Percentiles rank a stretch among this genome's conserved stretches.
These are phyloP conservation scores for Phylloscopus trochilus DNA, from an alignment of 2,113 vertebrate genomes.

Conservation along the genomic window DNA sequence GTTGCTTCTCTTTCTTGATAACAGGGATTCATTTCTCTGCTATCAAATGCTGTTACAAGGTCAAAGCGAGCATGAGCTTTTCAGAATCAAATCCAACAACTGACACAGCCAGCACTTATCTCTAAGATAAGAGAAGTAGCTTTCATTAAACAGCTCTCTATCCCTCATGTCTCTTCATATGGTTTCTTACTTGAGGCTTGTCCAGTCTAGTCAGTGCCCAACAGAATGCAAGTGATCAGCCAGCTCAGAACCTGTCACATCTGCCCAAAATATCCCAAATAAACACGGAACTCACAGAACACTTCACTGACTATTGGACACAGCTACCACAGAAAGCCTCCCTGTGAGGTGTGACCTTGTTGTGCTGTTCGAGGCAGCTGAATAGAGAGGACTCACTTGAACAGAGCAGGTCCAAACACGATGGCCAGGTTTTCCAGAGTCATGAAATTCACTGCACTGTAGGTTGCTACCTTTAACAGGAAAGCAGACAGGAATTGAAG, in stretches of 20 bases:
- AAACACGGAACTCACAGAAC: neutral
- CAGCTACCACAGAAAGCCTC: neutral
- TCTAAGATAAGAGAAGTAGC: neutral
- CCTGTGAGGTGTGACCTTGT: neutral
- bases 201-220: neutral
- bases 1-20: neutral
- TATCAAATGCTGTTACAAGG: neutral
- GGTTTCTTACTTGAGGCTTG: neutral
- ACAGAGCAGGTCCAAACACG: conserved; percentile 80
- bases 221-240: neutral
- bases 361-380: neutral
- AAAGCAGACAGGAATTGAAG: conserved; percentile 77
- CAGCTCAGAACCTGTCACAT: neutral
- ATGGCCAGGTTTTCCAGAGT: conserved; percentile 78
- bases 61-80: neutral
- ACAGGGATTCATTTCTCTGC: neutral
- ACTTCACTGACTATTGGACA: neutral
- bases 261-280: neutral
- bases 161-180: neutral
- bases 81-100: neutral
- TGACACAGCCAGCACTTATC: neutral
- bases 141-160: neutral
- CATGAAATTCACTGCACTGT: conserved; percentile 80
- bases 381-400: conserved; percentile 61
- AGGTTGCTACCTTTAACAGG: conserved; percentile 70